Base-by-base conservation (phyloP, 2,797 vertebrate species). In the Gadopsis marmoratus region DNA sequence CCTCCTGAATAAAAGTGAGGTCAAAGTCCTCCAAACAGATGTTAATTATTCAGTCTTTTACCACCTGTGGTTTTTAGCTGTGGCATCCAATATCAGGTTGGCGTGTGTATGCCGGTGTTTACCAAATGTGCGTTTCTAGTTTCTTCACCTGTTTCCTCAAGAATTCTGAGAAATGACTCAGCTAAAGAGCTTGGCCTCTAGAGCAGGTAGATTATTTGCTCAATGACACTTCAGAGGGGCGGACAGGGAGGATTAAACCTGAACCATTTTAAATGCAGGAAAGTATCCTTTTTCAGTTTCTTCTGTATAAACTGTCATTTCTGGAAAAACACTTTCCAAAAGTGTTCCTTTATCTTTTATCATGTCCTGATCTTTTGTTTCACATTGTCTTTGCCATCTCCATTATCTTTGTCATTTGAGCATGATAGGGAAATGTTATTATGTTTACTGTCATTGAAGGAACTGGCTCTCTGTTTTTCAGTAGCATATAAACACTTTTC, bases 41-140 rank as follows among this genome's bases (percentile, higher is more conserved):
- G 33, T 79, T 37, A 82, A 85, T 85, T 67, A 89, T 82, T 88
- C 61, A 79, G 72, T 64, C 55, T 67, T 61, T 76, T 68, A 68
- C 75, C 82, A 85, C 58, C 61, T 80, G 35, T 54, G 56, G 41
- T 19, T 69, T 17, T 54, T 5, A 21, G n/a, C 77, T 53, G n/a
- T 13, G 60, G 51, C 59, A 29, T 82, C 74, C 39, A 19, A 55
- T 88, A 69, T 76, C 83, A 71, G 56, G 19, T 48, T 43, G 48
- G 39, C 21, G 14, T 69, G 29, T 58, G 35, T 14, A n/a, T 41
- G 43, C 62, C 33, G 26, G 31, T 10, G 33, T 71, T 16, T 71
- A 16, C 21, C 31, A 26, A 55, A 43, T 31, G 60, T n/a, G 21
- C 21, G 8, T 59, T 39, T 68, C 26, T 26, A 10, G 7, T 37